Conservation (phyloP, 2,888 invertebrate genomes). For the Pollenia angustigena region DNA sequence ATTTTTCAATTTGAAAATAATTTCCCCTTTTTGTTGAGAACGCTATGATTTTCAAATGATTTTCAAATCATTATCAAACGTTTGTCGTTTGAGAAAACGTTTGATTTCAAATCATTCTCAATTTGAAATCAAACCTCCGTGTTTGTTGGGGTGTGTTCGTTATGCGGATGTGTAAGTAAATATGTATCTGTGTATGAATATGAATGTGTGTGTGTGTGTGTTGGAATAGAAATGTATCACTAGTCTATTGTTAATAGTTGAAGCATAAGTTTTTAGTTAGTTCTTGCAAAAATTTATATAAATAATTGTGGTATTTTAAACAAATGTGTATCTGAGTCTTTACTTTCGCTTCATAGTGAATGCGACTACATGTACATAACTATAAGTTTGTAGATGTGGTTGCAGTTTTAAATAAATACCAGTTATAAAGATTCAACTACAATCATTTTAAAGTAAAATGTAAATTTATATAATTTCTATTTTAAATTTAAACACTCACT, state of each 20-base stretch:
- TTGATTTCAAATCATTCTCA: too few species aligned
- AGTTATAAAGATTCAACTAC: background rate
- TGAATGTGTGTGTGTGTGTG: background rate
- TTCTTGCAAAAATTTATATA: slow-evolving; percentile 27
- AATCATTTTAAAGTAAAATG: background rate
- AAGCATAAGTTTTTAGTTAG: slow-evolving; percentile 34
- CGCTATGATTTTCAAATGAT: too few species aligned
- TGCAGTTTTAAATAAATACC: background rate
- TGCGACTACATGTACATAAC: too few species aligned
- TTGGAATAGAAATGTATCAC: background rate
- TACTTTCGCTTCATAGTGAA: background rate
- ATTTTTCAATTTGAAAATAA: too few species aligned
- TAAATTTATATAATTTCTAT: too few species aligned
- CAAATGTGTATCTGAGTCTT: background rate
- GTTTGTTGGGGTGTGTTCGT: too few species aligned
- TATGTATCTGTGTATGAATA: background rate
- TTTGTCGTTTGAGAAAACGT: too few species aligned
- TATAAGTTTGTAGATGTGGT: background rate
- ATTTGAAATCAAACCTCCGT: too few species aligned
- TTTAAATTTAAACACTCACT: too few species aligned
- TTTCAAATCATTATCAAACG: too few species aligned
- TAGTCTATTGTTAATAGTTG: slow-evolving; percentile 37
- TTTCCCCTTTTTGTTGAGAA: too few species aligned
- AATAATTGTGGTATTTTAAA: slow-evolving; percentile 18
- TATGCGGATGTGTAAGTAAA: background rate